phyloP scores from a whole-genome alignment of 1,140 invertebrate species.

The Penaeus vannamei region DNA sequence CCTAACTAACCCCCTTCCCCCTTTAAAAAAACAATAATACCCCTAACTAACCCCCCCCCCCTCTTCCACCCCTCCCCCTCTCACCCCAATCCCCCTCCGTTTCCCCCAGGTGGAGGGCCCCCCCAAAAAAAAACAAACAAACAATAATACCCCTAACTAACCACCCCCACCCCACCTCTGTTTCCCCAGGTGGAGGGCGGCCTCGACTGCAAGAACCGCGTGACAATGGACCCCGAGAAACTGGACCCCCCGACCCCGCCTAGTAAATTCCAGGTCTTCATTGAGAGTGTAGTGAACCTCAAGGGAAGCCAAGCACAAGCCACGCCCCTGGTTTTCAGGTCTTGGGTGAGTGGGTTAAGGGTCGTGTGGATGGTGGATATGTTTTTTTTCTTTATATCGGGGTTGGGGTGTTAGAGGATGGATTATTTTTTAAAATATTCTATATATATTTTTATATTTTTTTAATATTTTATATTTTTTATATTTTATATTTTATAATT shows the following conservation, averaged over 20 bases:
- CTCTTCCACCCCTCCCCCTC: neutral
- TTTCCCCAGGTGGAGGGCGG: conserved; percentile 20
- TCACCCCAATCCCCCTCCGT: neutral
- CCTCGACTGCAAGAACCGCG: conserved; percentile 34
- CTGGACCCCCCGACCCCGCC: neutral
- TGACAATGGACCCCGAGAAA: conserved; percentile 11
- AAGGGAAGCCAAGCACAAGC: neutral
- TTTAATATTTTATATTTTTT: neutral
- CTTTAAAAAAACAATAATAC: too few species aligned
- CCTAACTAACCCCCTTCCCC: too few species aligned
- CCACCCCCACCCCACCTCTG: neutral
- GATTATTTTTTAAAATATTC: too few species aligned
- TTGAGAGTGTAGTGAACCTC: neutral
- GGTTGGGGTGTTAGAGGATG: too few species aligned
- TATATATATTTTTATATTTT: too few species aligned
- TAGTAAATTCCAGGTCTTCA: conserved; percentile 32
- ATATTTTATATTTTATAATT: too few species aligned
- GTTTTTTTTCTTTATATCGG: too few species aligned
- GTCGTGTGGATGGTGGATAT: too few species aligned
- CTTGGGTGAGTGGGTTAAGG: neutral
- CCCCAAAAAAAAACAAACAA: neutral
- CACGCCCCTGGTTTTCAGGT: neutral
- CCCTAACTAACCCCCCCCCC: neutral
- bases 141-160: neutral
- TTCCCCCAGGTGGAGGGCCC: neutral